Evolutionary conservation across 2,888 invertebrate species (phyloP), one percentile per base, ranked within the genome.

Genomic region (Trissonchulus sp.): DNA sequence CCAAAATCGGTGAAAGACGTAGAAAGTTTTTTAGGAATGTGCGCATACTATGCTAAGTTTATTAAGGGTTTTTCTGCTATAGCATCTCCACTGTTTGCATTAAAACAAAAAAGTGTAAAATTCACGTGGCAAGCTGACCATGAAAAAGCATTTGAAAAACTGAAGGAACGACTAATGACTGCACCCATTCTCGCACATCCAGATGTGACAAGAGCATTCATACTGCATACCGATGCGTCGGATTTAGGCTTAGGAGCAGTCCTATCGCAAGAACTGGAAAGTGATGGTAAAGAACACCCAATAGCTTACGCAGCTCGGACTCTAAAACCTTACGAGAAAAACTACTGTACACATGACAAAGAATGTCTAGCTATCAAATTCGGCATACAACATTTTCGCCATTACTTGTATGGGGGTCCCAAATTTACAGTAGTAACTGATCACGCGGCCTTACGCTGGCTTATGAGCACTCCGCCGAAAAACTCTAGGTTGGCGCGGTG

Each of bases 181-280:
- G 63, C 31, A 33, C 79, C 80, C 31, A 73, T 80, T 65, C 69
- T 81, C n/a, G 62, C 72, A 72, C 37, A 78, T 30, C 79, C 79
- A 62, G 76, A 80, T 63, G 72, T 78, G 23, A 18, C n/a, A 1
- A 71, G 76, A 28, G 63, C 76, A 23, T 79, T 80, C 62, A 76
- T 78, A 1, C 62, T 81, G 15, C 74, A 77, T 72, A 77, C 78
- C 2, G 81, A 82, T 74, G 82, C 79, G 2, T 80, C 79, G 8
- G 76, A 74, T 8, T 72, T 73, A n/a, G 82, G 80, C 0, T 37
- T 80, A 3, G 82, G 81, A 2, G 79, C 81, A 1, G 81, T 78
- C 0, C 77, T 82, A 2, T 28, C 79, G 69, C 82, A 73, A 38
- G 33, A 62, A 33, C 76, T 76, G 2, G 77, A 75, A 15, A 72